Evolutionary conservation across 1,140 invertebrate genomes (phyloP), one percentile per base, ranked within the genome.

Genomic region (Drosophila rhopaloa): DNA sequence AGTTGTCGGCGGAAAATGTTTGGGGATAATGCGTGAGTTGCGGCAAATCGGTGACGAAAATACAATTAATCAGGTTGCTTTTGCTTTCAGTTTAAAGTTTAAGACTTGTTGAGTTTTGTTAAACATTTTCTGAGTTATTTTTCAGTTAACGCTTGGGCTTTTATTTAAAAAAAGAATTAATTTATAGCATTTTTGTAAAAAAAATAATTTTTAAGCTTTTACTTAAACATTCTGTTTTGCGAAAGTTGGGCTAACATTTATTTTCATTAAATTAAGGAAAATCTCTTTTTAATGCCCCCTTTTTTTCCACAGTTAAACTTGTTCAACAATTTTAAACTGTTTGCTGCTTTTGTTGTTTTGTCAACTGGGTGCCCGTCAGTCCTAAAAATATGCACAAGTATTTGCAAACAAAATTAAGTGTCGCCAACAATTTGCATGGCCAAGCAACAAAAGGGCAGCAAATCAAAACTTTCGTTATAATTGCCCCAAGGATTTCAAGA

Each of bases 351-450:
- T 73, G 55, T 68, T 56, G 35, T 81, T 55, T 53, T 59, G 79
- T 82, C 68, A 78, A 82, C 63, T 78, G 63, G 60, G 60, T 55
- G 57, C 58, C 70, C 47, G 50, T 47, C 56, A 75, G 56, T 72
- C 80, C 66, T 41, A 67, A 72, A 83, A 83, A 72, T 83, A 83
- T 84, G 81, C 81, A 67, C 46, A 84, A 84, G 81, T 73, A 84
- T 84, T 84, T 80, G 63, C 76, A 72, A 84, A 84, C 62, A 80
- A 84, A 84, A 84, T 80, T 84, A 84, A 84, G 72, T 84, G 81
- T 80, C 76, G 76, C 58, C 81, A 53, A 84, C 66, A 75, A 84
- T 83, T 83, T 83, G 72, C 81, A 84, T 79, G 72, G 27, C 68
- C 27, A 56, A 57, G 66, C 59, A 63, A 73, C 74, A 75, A 68